Evolutionary conservation across 1,140 invertebrate genomes (phyloP).

Genomic region (Meteorus sp.): DNA sequence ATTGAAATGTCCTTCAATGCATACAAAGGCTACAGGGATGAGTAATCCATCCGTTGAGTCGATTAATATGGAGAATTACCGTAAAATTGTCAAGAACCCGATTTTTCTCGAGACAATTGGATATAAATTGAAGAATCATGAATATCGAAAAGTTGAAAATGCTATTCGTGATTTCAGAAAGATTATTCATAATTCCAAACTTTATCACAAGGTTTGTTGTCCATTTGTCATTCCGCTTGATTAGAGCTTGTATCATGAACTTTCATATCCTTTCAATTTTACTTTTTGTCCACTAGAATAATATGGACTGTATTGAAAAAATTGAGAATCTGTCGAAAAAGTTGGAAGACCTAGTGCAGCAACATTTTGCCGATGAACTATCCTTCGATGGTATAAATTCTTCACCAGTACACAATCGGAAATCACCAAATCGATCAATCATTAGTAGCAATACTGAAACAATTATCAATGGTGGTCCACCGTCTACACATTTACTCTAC

Average conservation of each 20-base stretch:
- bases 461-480: too few species aligned
- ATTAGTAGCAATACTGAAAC: too few species aligned
- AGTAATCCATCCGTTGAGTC: conserved; percentile 20
- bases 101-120: conserved; percentile 47
- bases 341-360: conserved; percentile 39
- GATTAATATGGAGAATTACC: conserved; percentile 38
- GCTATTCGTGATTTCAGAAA: conserved; percentile 45
- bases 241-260: too few species aligned
- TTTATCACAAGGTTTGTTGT: conserved; percentile 40
- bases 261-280: background rate
- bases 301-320: conserved; percentile 34
- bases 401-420: too few species aligned
- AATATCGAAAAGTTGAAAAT: conserved; percentile 46
- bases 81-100: conserved; percentile 42
- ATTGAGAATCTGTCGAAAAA: conserved; percentile 41
- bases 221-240: too few species aligned
- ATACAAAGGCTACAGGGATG: conserved; percentile 11
- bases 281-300: conserved; percentile 30
- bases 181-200: conserved; percentile 39
- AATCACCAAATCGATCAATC: too few species aligned
- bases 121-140: conserved; percentile 46
- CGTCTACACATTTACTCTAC: too few species aligned
- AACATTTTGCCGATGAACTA: conserved; percentile 36
- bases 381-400: too few species aligned
- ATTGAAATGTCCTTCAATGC: conserved; percentile 36